A percentile compares a stretch with the other conserved stretches of the same genome.
phyloP scores from a whole-genome alignment of 1,140 invertebrate species.

The Heliconius himera region DNA sequence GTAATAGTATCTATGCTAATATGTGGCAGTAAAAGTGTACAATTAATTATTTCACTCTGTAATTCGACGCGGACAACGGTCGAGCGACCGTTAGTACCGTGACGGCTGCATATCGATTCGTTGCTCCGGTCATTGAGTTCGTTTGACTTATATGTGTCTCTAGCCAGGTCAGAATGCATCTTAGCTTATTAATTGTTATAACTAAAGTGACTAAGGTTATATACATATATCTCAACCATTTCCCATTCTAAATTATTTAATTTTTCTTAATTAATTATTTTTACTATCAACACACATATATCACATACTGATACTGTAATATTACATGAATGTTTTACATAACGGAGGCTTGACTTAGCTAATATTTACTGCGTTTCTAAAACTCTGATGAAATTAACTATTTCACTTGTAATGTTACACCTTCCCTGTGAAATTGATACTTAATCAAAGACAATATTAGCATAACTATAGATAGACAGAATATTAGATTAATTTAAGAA shows the following conservation, averaged over 20 bases:
- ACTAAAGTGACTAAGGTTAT: not conserved
- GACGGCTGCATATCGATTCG: conserved; percentile 46
- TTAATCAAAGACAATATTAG: not conserved
- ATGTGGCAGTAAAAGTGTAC: conserved; percentile 25
- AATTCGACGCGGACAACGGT: conserved; percentile 47
- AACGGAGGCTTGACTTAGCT: not conserved
- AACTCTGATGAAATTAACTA: conserved; percentile 4
- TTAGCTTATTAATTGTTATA: not conserved
- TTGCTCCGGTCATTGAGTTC: conserved; percentile 38
- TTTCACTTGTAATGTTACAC: conserved; percentile 9
- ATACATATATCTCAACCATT: not conserved
- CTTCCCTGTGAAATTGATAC: conserved; percentile 1
- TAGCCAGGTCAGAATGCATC: conserved; percentile 25
- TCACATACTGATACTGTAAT: conserved; percentile 1
- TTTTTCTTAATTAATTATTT: conserved; percentile 13
- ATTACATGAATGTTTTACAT: conserved; percentile 11
- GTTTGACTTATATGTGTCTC: conserved; percentile 35
- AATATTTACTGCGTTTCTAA: conserved; percentile 13
- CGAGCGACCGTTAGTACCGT: conserved; percentile 42
- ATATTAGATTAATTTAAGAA: not conserved
- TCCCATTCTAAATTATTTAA: not conserved
- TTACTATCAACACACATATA: not conserved
- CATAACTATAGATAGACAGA: not conserved
- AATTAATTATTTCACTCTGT: conserved; percentile 43
- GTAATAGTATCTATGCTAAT: conserved; percentile 1